Percentiles rank a stretch among this genome's conserved stretches.
Conservation (phyloP, 2,888 invertebrate genomes). For the Nemapogon koenigi region DNA sequence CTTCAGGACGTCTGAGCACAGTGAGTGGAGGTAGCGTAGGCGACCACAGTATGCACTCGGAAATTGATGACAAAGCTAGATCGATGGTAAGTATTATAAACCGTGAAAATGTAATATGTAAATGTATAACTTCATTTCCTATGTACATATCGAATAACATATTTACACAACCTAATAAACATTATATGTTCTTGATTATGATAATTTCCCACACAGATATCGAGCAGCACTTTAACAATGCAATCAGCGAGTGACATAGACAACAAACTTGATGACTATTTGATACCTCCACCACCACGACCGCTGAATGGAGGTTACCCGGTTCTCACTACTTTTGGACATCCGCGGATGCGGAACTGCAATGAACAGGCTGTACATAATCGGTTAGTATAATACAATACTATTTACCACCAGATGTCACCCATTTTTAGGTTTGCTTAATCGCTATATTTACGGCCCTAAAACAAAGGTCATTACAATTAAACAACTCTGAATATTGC, state of each 20-base stretch:
- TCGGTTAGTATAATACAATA: too few species aligned
- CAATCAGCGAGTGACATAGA: conserved; percentile 45
- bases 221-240: conserved; percentile 53
- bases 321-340: conserved; percentile 50
- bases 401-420: too few species aligned
- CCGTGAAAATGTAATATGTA: too few species aligned
- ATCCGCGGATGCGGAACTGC: conserved; percentile 29
- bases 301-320: conserved; percentile 51
- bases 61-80: conserved; percentile 74
- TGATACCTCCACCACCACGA: conserved; percentile 69
- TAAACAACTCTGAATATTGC: too few species aligned
- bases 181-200: background rate
- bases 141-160: too few species aligned
- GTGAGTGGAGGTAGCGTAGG: conserved; percentile 82
- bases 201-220: conserved; percentile 31
- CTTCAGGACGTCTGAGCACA: conserved; percentile 83
- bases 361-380: conserved; percentile 5
- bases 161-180: too few species aligned
- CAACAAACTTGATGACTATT: conserved; percentile 62
- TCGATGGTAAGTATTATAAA: conserved; percentile 44
- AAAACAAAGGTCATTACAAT: too few species aligned
- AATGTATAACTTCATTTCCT: too few species aligned
- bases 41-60: conserved; percentile 86
- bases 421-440: too few species aligned
- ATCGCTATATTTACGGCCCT: too few species aligned